Conservation (phyloP, 2,888 invertebrate genomes). For the Ophion costatus region DNA sequence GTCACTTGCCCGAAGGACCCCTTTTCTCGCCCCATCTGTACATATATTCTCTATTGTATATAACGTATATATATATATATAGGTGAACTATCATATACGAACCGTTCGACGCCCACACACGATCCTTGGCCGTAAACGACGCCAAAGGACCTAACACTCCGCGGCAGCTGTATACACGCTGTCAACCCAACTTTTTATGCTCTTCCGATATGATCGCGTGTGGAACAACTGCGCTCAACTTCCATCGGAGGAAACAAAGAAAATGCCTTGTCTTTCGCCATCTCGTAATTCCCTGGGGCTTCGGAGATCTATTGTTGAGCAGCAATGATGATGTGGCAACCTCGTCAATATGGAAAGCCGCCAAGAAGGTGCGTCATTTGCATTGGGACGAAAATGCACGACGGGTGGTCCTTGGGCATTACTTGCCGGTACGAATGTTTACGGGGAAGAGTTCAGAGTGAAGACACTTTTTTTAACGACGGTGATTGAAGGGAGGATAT, state of each 20-base stretch:
- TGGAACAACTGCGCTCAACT: background rate
- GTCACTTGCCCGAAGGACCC: conserved; percentile 54
- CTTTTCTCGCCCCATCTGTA: conserved; percentile 18
- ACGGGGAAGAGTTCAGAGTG: no score
- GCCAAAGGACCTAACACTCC: background rate
- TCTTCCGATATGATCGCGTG: conserved; percentile 45
- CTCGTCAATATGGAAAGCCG: background rate
- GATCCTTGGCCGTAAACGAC: background rate
- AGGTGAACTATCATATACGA: background rate
- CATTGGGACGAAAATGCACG: no score
- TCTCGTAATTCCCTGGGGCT: background rate
- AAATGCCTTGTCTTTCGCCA: background rate
- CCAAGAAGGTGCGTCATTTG: no score
- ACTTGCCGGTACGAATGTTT: no score
- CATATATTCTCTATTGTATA: no score
- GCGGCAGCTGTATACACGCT: conserved; percentile 10
- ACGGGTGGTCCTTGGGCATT: no score
- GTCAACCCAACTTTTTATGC: conserved; percentile 53
- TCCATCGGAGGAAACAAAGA: background rate
- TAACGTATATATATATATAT: conserved; percentile 16
- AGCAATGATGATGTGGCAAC: background rate
- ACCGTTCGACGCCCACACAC: conserved; percentile 29
- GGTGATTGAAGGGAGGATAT: no score
- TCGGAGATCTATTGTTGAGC: background rate
- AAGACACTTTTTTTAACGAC: no score